Evolutionary conservation across 2,797 vertebrate species (phyloP).

Genomic region (Halcyon chelicuti): DNA sequence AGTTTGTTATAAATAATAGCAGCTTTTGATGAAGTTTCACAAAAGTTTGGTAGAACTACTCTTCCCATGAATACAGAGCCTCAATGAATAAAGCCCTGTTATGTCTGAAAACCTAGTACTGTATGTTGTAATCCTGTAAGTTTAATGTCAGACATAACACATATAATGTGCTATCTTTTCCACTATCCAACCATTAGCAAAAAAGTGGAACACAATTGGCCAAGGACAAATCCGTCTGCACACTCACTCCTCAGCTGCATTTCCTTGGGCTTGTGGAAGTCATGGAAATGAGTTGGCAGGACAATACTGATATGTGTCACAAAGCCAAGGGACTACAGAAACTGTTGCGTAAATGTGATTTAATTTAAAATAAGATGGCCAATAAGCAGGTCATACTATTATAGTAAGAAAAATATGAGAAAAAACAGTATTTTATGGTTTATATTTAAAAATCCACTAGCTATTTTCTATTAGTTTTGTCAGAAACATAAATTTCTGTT

Average conservation of each 20-base stretch:
- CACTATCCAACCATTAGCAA: not conserved
- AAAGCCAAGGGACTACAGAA: not conserved
- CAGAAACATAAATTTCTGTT: not conserved
- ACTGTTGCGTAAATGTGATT: not conserved
- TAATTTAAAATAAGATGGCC: not conserved
- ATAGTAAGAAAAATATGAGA: not conserved
- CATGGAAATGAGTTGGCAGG: not conserved
- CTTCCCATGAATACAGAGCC: not conserved
- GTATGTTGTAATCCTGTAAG: not conserved
- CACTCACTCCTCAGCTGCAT: not conserved
- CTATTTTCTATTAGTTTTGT: not conserved
- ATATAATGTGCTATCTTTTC: not conserved
- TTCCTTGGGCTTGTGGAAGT: not conserved
- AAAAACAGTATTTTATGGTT: not conserved
- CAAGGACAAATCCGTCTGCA: not conserved
- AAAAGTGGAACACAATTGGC: not conserved
- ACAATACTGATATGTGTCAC: not conserved
- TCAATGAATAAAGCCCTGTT: not conserved
- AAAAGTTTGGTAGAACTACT: not conserved
- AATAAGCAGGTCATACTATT: not conserved
- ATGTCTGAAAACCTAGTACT: not conserved
- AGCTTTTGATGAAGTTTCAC: constrained; percentile 30
- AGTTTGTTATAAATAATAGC: not conserved
- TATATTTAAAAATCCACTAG: not conserved
- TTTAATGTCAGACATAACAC: not conserved